Evolutionary conservation across 2,888 invertebrate species (phyloP).

Genomic region (Eupeodes luniger): DNA sequence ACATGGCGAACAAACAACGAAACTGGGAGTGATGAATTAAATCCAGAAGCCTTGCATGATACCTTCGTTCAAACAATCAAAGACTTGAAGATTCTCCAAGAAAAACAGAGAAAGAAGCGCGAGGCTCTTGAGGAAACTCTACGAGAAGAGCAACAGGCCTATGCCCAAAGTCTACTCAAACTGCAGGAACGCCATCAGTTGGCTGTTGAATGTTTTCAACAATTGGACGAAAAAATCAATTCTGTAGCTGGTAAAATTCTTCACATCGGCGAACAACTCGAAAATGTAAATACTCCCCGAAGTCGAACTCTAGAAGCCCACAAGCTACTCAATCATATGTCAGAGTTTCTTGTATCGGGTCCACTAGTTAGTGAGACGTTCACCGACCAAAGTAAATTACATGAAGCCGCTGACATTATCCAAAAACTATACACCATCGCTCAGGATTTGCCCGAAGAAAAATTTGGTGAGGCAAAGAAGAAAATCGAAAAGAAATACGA

Average conservation of each 20-base stretch:
- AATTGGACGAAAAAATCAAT: conserved; percentile 97
- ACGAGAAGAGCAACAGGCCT: conserved; percentile 93
- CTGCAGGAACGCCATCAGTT: conserved; percentile 94
- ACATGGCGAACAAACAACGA: conserved; percentile 96
- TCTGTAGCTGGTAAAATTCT: conserved; percentile 98
- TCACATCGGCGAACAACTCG: conserved; percentile 99
- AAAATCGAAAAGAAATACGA: conserved; percentile 95
- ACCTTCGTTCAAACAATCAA: conserved; percentile 97
- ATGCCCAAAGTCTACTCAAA: conserved; percentile 91
- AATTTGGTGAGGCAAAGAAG: conserved; percentile 92
- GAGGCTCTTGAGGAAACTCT: conserved; percentile 91
- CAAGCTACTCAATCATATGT: conserved; percentile 94
- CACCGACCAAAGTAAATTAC: conserved; percentile 90
- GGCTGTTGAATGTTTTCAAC: conserved; percentile 94
- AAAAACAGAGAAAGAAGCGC: conserved; percentile 94
- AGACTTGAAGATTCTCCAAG: conserved; percentile 90
- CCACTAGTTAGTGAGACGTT: conserved; percentile 94
- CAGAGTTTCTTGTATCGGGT: conserved; percentile 95
- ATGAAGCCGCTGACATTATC: conserved; percentile 98
- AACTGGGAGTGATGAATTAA: conserved; percentile 89
- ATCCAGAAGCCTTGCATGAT: conserved; percentile 94
- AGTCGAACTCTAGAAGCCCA: conserved; percentile 97
- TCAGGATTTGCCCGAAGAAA: conserved; percentile 95
- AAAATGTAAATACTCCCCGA: conserved; percentile 97
- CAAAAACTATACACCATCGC: conserved; percentile 98